Conservation (phyloP, 2,113 vertebrate genomes). For the Herpetotheres cachinnans region DNA sequence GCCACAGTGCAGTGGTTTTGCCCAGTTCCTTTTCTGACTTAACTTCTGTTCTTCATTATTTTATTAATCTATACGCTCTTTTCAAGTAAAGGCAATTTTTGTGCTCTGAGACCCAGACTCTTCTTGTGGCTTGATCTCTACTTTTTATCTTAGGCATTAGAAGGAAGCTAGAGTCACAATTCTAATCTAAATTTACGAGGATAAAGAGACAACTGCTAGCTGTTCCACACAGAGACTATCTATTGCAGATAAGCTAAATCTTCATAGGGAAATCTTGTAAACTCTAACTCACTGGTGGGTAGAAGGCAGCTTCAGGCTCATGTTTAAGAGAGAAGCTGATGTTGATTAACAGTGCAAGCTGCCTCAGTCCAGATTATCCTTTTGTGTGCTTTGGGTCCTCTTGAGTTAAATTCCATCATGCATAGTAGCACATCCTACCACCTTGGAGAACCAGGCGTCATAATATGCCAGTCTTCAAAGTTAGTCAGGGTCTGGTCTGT, state of each 20-base stretch:
- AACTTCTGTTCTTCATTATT: neutral
- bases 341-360: neutral
- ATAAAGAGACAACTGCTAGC: neutral
- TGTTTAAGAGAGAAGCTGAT: neutral
- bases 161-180: neutral
- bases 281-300: neutral
- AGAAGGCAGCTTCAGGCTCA: neutral
- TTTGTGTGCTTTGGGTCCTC: neutral
- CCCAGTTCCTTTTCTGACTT: neutral
- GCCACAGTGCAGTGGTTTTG: neutral
- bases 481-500: neutral
- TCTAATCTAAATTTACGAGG: neutral
- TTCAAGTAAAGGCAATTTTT: neutral
- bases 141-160: neutral
- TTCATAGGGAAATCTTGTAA: slow-evolving; percentile 12
- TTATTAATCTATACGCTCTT: neutral
- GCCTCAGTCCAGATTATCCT: neutral
- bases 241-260: neutral
- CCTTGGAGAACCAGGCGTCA: neutral
- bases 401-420: neutral
- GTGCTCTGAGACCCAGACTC: neutral
- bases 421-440: neutral
- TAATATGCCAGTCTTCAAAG: neutral
- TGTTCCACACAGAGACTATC: neutral
- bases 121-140: neutral